Evolutionary conservation across 2,797 vertebrate genomes (phyloP).

Genomic region (Protonibea diacanthus): DNA sequence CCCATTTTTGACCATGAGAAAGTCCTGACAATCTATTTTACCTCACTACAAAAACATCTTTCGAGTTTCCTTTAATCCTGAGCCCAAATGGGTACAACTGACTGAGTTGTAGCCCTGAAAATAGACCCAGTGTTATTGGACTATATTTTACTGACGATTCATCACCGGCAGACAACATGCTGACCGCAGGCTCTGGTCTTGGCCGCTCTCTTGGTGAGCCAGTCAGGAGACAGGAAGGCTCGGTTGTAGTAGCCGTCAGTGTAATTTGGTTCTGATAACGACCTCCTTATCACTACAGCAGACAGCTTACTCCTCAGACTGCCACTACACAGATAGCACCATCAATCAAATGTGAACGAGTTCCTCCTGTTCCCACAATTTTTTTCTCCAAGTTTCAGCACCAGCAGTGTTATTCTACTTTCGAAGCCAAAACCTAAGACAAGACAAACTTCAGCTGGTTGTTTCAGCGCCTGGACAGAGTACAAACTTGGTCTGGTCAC

Average conservation of each 20-base stretch:
- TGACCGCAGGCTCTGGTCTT: conserved; percentile 59
- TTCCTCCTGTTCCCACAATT: conserved; percentile 61
- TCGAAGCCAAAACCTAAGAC: conserved; percentile 21
- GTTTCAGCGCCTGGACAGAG: conserved; percentile 8
- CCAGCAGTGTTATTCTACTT: conserved; percentile 38
- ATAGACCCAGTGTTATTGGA: conserved; percentile 67
- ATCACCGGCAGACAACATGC: conserved; percentile 63
- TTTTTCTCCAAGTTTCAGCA: conserved; percentile 35
- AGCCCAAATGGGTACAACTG: conserved; percentile 38
- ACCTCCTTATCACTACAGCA: conserved; percentile 67
- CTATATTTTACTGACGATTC: conserved; percentile 71
- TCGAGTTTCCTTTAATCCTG: conserved; percentile 42
- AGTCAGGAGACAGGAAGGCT: conserved; percentile 48
- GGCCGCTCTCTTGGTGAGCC: conserved; percentile 50
- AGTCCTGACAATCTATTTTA: conserved; percentile 49
- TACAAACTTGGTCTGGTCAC: no score
- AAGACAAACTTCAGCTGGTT: conserved; percentile 47
- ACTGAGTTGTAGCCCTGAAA: conserved; percentile 54
- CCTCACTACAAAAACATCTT: conserved; percentile 68
- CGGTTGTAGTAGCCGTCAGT: conserved; percentile 40
- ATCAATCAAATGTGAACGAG: conserved; percentile 63
- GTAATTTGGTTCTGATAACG: conserved; percentile 65
- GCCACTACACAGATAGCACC: conserved; percentile 67
- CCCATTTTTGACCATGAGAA: conserved; percentile 60
- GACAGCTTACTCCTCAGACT: conserved; percentile 67